Conservation (phyloP, 2,113 vertebrate genomes). For the Phaetusa simplex region DNA sequence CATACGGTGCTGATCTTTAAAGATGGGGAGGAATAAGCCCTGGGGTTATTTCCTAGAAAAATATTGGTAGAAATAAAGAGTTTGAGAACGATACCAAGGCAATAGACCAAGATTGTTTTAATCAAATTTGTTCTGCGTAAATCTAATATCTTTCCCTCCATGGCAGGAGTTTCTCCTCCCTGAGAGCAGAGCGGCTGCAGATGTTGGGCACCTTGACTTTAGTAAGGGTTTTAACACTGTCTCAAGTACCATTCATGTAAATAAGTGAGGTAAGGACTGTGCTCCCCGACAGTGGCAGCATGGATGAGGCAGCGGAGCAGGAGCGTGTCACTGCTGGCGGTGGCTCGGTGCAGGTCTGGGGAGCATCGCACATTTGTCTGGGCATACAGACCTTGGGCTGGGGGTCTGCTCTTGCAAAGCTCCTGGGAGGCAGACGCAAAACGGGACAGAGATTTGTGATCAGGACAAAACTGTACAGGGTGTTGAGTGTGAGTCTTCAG, state of each 20-base stretch:
- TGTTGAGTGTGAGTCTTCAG: not conserved
- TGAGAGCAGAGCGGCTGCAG: not conserved
- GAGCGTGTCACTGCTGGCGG: not conserved
- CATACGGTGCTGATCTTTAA: not conserved
- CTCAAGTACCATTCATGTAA: not conserved
- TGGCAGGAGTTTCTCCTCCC: not conserved
- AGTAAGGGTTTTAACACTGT: not conserved
- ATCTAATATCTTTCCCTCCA: not conserved
- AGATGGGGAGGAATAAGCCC: not conserved
- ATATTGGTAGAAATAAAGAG: not conserved
- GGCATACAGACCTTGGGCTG: not conserved
- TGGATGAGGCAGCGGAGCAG: rapidly evolving
- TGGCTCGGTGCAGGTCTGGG: not conserved
- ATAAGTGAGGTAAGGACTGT: not conserved
- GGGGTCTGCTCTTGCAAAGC: not conserved
- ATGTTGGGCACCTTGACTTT: not conserved
- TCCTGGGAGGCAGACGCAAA: not conserved
- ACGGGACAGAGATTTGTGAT: not conserved
- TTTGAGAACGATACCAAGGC: not conserved
- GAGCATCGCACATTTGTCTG: not conserved
- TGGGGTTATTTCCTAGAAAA: not conserved
- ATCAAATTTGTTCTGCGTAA: not conserved
- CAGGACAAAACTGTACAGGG: not conserved
- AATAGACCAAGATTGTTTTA: not conserved
- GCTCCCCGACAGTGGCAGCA: not conserved